Percentiles rank a stretch among this genome's conserved stretches.
Conservation (phyloP, 30 jellyfish, hydroid and myxozoan species). For the Aurelia aurita region DNA sequence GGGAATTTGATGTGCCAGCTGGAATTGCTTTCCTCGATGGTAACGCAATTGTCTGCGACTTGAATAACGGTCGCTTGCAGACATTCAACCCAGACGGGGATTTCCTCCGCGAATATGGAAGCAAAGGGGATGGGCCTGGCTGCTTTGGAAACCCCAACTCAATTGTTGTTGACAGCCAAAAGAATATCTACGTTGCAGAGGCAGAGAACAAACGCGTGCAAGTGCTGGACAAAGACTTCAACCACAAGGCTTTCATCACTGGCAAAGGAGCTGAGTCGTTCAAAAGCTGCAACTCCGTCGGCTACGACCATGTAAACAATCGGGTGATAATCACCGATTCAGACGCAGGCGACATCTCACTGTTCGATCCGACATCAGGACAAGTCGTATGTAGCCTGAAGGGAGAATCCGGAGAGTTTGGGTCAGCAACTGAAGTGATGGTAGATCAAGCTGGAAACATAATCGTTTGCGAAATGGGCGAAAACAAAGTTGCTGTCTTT, state of each 20-base stretch:
- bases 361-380: constrained; percentile 64
- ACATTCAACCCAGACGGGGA: constrained; percentile 49
- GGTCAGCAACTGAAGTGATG: constrained; percentile 48
- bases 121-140: constrained; percentile 78
- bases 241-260: constrained; percentile 49
- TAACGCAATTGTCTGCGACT: constrained; percentile 50
- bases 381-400: constrained; percentile 26
- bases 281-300: constrained; percentile 61
- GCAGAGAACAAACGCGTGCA: constrained; percentile 62
- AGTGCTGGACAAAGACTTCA: constrained; percentile 64
- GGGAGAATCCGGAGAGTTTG: constrained; percentile 51
- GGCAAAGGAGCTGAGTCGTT: constrained; percentile 18
- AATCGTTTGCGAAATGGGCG: constrained; percentile 75
- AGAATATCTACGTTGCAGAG: constrained; percentile 45
- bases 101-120: constrained; percentile 50
- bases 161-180: constrained; percentile 35
- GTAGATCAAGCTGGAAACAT: constrained; percentile 78
- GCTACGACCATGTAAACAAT: constrained; percentile 54
- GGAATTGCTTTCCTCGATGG: constrained; percentile 71
- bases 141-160: constrained; percentile 59
- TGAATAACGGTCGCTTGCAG: constrained; percentile 62
- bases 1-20: constrained; percentile 68
- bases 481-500: constrained; percentile 59
- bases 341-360: constrained; percentile 48
- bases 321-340: constrained; percentile 66